These are phyloP conservation scores for Allobates femoralis DNA, from an alignment of 2,797 vertebrate genomes.

Conservation along the genomic window DNA sequence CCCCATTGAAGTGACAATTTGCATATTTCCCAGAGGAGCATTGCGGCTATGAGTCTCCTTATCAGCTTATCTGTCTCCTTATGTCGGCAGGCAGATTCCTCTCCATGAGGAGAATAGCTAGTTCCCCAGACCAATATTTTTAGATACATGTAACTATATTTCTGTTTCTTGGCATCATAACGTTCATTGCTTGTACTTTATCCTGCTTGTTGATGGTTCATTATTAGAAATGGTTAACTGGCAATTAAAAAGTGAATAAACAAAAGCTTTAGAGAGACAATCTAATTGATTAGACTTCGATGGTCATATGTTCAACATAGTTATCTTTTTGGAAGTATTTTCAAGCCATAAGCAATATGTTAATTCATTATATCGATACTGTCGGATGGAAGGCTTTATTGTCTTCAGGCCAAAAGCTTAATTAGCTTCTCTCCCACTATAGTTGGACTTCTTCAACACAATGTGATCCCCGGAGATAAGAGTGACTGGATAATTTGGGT, in stretches of 20 bases:
- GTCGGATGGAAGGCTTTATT: conserved; percentile 51
- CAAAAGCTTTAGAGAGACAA: neutral
- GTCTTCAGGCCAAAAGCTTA: conserved; percentile 59
- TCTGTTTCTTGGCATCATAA: too few relatives aligned
- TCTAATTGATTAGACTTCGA: conserved; percentile 18
- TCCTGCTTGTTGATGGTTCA: too few relatives aligned
- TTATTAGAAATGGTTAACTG: neutral
- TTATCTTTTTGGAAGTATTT: conserved; percentile 29
- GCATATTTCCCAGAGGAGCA: too few relatives aligned
- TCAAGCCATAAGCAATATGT: conserved; percentile 57
- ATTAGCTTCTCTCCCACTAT: conserved; percentile 45
- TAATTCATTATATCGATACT: conserved; percentile 52
- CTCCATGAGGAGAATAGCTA: too few relatives aligned
- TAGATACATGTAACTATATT: too few relatives aligned
- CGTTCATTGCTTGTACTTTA: too few relatives aligned
- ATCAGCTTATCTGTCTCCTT: too few relatives aligned
- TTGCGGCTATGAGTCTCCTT: too few relatives aligned
- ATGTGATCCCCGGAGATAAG: conserved; percentile 34
- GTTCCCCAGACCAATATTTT: too few relatives aligned
- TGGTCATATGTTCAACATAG: conserved; percentile 13
- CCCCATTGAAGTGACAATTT: too few relatives aligned
- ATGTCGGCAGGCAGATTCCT: too few relatives aligned
- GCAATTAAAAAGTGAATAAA: neutral
- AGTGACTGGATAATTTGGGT: conserved; percentile 52
- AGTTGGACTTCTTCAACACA: conserved; percentile 36